Evolutionary conservation across 2,888 invertebrate species (phyloP), one percentile per base, ranked within the genome.

Genomic region (Hylaea fasciaria): DNA sequence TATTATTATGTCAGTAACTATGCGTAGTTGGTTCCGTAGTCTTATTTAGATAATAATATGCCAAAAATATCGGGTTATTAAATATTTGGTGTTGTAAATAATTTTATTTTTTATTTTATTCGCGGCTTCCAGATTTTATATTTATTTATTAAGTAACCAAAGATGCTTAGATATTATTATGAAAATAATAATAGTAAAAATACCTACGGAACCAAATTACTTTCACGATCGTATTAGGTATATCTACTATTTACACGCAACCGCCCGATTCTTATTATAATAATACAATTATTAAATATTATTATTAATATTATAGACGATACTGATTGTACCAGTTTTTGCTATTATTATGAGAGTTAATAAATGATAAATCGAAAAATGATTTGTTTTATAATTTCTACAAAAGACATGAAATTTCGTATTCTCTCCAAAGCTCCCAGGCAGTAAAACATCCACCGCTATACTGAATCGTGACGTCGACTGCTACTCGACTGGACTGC

Each of bases 321-420:
- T 74, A 77, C 74, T 72, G 69, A 68, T 66, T 70, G 68, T 70
- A 70, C 66, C 70, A 66, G 70, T 68, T 72, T 65, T 68, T 66
- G 69, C 69, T 68, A 68, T 66, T 64, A 64, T 68, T 61, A 66
- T 65, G 68, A 68, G 69, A 66, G 68, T 67, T 70, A 68, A 67
- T 70, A 70, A 68, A 68, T 48, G 56, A 67, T 47, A 66, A 62
- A 64, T 57, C 16, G 13, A 66, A 17, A 59, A 57, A 46, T 41
- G 14, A 40, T 7, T 40, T 13, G 54, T 57, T 53, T 16, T 50
- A 58, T 32, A 46, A 43, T 43, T 35, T 8, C 4, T 28, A n/a
- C n/a, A n/a, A n/a, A n/a, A n/a, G n/a, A n/a, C n/a, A n/a, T n/a
- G n/a, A n/a, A 28, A 28, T 28, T 28, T 28, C 7, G 28, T 28